Percentiles rank a stretch among this genome's conserved stretches.
Evolutionary conservation across 2,888 invertebrate species (phyloP).

Genomic region (Oasisia sp.): DNA sequence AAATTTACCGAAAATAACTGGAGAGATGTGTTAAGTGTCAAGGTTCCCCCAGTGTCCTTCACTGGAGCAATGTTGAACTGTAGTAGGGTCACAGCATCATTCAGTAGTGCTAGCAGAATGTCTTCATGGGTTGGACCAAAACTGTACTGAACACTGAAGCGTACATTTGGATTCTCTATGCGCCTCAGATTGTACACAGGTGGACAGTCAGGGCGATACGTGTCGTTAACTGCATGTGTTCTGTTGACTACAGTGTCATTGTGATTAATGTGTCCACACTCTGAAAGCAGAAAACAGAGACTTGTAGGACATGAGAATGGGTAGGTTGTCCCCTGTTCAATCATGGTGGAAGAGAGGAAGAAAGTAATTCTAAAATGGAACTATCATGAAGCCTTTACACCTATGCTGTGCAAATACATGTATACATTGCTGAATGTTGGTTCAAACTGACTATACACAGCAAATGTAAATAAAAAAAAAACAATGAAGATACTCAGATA

Average conservation of each 20-base stretch:
- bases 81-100: background rate
- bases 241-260: background rate
- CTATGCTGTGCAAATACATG: too few relatives aligned
- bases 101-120: background rate
- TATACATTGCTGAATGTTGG: too few relatives aligned
- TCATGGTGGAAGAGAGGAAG: background rate
- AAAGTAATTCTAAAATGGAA: too few relatives aligned
- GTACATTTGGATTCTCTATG: background rate
- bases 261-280: background rate
- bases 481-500: too few relatives aligned
- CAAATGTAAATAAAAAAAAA: too few relatives aligned
- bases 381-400: too few relatives aligned
- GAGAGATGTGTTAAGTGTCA: background rate
- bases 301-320: background rate
- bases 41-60: slow-evolving; percentile 6
- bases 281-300: background rate
- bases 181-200: background rate
- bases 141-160: background rate
- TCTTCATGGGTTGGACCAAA: background rate
- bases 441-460: too few relatives aligned
- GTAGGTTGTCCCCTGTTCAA: background rate
- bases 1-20: background rate
- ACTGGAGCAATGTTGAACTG: background rate
- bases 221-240: background rate
- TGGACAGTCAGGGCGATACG: background rate